phyloP scores from a whole-genome alignment of 2,888 invertebrate genomes.

The Troides oblongomaculatus region DNA sequence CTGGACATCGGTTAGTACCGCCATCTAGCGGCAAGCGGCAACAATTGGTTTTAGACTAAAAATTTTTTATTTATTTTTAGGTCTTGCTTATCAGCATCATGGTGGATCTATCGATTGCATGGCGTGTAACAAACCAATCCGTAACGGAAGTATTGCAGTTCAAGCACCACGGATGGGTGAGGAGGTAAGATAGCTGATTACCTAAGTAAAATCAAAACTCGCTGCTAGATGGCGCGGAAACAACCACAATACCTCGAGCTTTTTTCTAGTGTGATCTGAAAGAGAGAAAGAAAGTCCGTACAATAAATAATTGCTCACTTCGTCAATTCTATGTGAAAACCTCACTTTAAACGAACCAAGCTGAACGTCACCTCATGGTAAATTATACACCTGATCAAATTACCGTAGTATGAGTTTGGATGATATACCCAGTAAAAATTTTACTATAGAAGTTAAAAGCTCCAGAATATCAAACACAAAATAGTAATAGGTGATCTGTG shows the following conservation, averaged over 20 bases:
- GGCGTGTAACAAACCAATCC: slow-evolving; percentile 89
- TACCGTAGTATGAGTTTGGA: no score
- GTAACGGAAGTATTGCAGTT: slow-evolving; percentile 90
- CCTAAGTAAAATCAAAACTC: slow-evolving; percentile 1
- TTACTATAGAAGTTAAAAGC: no score
- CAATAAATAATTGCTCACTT: no score
- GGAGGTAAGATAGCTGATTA: slow-evolving; percentile 52
- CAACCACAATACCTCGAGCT: not conserved
- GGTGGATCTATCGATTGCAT: slow-evolving; percentile 85
- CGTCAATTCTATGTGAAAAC: no score
- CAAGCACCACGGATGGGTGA: slow-evolving; percentile 90
- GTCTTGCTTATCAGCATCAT: slow-evolving; percentile 82
- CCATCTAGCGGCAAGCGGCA: slow-evolving; percentile 48
- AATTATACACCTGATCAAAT: no score
- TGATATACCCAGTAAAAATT: no score
- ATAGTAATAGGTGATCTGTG: not conserved
- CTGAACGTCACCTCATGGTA: no score
- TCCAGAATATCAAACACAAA: not conserved
- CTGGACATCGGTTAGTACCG: slow-evolving; percentile 90
- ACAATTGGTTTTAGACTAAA: slow-evolving; percentile 2
- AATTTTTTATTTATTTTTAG: slow-evolving; percentile 51
- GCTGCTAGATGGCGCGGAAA: slow-evolving; percentile 25
- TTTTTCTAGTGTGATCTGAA: not conserved
- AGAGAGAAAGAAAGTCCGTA: no score
- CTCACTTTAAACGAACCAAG: no score